phyloP scores from a whole-genome alignment of 2,797 vertebrate species.

The Craterocephalus amniculus region DNA sequence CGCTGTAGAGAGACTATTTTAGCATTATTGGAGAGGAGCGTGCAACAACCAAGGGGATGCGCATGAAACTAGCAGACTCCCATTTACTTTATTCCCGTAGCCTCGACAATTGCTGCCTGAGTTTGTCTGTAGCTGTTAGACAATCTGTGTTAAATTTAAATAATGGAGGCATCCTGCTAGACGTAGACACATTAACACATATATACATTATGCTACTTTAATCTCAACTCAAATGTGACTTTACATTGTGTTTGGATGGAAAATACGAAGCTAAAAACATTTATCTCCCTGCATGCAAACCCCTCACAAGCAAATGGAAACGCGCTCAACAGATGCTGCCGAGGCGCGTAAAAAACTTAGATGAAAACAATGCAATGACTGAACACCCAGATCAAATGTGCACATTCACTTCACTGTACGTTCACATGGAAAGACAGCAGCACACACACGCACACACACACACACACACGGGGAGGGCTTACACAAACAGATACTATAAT shows the following conservation, averaged over 20 bases:
- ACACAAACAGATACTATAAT: constrained; percentile 22
- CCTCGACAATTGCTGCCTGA: neutral
- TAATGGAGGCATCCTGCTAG: neutral
- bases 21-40: constrained; percentile 2
- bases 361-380: constrained; percentile 4
- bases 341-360: neutral
- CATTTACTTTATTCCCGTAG: neutral
- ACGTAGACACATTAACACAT: constrained; percentile 4
- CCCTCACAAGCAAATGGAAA: neutral
- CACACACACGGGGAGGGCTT: neutral
- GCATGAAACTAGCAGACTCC: neutral
- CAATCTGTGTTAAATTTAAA: neutral
- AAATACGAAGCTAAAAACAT: neutral
- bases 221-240: neutral
- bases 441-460: neutral
- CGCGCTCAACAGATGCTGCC: neutral
- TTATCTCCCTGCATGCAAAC: neutral
- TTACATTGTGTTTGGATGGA: neutral
- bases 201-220: neutral
- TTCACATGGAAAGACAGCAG: neutral
- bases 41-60: neutral
- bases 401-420: neutral
- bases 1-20: neutral
- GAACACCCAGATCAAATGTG: neutral
- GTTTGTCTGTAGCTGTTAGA: neutral